A percentile compares a stretch with the other conserved stretches of the same genome.
Evolutionary conservation across 2,113 vertebrate genomes (phyloP).

Genomic region (Polypterus bichir): DNA sequence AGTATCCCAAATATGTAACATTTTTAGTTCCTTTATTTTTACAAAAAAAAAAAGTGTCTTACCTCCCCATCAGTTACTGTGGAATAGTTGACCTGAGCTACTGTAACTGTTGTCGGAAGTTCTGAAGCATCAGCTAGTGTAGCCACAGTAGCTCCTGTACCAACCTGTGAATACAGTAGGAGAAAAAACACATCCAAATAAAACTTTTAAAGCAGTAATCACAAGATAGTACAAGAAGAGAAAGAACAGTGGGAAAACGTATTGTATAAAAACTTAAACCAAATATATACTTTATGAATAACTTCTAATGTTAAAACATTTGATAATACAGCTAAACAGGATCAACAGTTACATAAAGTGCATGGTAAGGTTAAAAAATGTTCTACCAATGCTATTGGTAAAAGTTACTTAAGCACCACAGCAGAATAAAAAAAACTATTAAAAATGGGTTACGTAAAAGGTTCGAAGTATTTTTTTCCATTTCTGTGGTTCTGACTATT

Average conservation of each 20-base stretch:
- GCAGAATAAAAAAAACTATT: too few species aligned
- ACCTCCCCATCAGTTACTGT: conserved; percentile 90
- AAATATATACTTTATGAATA: too few species aligned
- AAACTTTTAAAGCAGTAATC: neutral
- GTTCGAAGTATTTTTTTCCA: too few species aligned
- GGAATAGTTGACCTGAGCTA: conserved; percentile 92
- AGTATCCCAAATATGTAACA: neutral
- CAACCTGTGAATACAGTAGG: conserved; percentile 53
- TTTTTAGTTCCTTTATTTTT: conserved; percentile 6
- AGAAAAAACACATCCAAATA: conserved; percentile 1
- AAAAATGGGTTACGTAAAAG: too few species aligned
- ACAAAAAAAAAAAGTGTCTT: conserved; percentile 16
- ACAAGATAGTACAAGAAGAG: neutral
- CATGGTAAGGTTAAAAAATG: too few species aligned
- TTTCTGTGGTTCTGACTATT: too few species aligned
- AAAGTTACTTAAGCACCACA: too few species aligned
- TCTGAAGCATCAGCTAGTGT: conserved; percentile 91
- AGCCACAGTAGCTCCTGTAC: conserved; percentile 88
- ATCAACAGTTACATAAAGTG: too few species aligned
- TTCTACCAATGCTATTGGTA: too few species aligned
- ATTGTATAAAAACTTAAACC: neutral
- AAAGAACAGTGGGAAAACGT: neutral
- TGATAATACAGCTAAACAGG: too few species aligned
- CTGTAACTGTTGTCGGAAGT: conserved; percentile 83
- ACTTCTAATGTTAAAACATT: too few species aligned